A percentile compares a stretch with the other conserved stretches of the same genome.
These are phyloP conservation scores for Xiphias gladius DNA, from an alignment of 2,113 vertebrate genomes.

Conservation along the genomic window DNA sequence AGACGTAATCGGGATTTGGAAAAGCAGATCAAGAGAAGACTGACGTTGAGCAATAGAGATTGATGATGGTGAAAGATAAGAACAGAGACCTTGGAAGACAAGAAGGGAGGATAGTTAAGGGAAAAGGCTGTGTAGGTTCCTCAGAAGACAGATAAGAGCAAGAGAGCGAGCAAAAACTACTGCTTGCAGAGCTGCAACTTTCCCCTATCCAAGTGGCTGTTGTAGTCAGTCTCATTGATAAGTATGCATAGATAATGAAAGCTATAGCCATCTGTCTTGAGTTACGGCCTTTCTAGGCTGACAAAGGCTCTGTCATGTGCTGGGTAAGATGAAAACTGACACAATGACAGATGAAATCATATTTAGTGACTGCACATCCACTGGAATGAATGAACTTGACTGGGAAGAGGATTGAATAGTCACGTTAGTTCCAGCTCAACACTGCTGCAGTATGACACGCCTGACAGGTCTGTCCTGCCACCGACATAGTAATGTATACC, in stretches of 20 bases:
- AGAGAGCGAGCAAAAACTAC: not conserved
- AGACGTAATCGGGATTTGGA: conserved; percentile 24
- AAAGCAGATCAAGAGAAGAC: conserved; percentile 42
- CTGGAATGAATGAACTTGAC: conserved; percentile 43
- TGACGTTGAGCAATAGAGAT: conserved; percentile 21
- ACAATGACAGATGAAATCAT: conserved; percentile 28
- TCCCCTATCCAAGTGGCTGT: conserved; percentile 18
- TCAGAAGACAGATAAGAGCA: conserved; percentile 13
- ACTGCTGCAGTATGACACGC: conserved; percentile 16
- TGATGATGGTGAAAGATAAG: conserved; percentile 31
- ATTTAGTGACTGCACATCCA: conserved; percentile 24
- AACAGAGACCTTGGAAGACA: not conserved
- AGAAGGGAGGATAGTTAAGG: conserved; percentile 5
- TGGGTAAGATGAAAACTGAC: conserved; percentile 14
- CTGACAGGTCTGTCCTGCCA: conserved; percentile 37
- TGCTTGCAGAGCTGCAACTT: conserved; percentile 16
- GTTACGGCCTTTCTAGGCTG: conserved; percentile 19
- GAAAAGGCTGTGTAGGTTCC: conserved; percentile 15
- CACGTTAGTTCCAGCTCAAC: not conserved
- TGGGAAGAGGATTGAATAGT: not conserved
- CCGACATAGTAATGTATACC: not conserved
- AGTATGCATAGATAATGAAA: conserved; percentile 35
- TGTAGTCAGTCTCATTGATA: conserved; percentile 37
- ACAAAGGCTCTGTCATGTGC: conserved; percentile 4
- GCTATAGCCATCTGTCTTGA: conserved; percentile 27